Evolutionary conservation across 2,113 vertebrate genomes (phyloP).

Genomic region (Pandion haliaetus): DNA sequence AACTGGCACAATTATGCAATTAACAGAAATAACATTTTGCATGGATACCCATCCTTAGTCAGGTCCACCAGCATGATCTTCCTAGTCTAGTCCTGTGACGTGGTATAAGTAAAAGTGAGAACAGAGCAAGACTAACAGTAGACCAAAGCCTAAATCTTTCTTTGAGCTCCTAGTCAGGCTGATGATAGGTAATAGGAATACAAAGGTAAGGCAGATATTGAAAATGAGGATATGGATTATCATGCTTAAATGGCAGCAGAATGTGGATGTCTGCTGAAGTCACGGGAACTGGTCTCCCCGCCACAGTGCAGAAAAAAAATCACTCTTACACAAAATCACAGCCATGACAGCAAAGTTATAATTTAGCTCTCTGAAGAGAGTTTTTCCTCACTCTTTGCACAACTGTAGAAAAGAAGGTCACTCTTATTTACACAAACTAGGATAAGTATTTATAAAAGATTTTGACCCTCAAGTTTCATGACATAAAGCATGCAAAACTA

Average conservation of each 20-base stretch:
- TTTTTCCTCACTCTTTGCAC: neutral
- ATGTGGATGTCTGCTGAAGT: neutral
- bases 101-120: neutral
- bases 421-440: neutral
- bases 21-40: neutral
- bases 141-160: neutral
- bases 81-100: neutral
- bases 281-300: neutral
- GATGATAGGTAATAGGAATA: neutral
- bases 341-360: neutral
- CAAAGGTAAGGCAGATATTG: neutral
- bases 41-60: neutral
- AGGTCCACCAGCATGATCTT: neutral
- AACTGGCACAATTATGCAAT: neutral
- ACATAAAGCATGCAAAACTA: neutral
- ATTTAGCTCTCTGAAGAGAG: neutral
- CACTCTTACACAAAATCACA: neutral
- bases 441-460: slow-evolving; percentile 25
- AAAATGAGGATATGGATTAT: neutral
- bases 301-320: neutral
- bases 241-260: neutral
- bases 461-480: neutral
- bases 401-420: neutral
- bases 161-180: neutral
- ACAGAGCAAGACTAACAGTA: neutral